Percentiles rank a stretch among this genome's conserved stretches.
phyloP scores from a whole-genome alignment of 2,888 invertebrate species.

The Melanophora roralis region DNA sequence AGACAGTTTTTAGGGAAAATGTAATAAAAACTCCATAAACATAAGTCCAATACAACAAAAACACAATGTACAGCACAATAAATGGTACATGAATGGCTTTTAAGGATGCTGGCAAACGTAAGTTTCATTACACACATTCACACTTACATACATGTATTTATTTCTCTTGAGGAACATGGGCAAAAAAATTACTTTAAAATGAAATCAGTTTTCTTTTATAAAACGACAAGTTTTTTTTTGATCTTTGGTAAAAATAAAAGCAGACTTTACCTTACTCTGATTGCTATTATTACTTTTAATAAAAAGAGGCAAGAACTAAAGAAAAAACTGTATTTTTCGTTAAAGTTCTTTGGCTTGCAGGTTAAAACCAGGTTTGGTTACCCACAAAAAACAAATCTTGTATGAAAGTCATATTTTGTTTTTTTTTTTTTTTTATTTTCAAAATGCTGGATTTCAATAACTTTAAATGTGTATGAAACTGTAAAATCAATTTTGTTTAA shows the following conservation, averaged over 20 bases:
- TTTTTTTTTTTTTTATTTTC: neutral
- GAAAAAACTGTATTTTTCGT: conserved; percentile 22
- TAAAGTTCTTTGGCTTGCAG: conserved; percentile 36
- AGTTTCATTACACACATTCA: neutral
- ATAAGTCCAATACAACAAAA: neutral
- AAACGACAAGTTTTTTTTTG: neutral
- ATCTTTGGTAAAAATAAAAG: conserved; percentile 15
- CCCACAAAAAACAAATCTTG: conserved; percentile 15
- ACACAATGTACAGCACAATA: neutral
- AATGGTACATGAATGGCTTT: conserved; percentile 19
- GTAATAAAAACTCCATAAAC: conserved; percentile 18
- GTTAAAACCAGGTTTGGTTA: conserved; percentile 10
- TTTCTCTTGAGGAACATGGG: neutral
- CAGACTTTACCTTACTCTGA: conserved; percentile 7
- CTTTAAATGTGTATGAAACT: neutral
- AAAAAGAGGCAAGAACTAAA: neutral
- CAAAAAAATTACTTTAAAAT: conserved; percentile 36
- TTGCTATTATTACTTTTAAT: conserved; percentile 28
- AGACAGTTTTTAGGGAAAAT: conserved; percentile 63
- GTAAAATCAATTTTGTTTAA: too few relatives aligned
- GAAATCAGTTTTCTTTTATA: conserved; percentile 13
- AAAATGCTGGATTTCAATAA: neutral
- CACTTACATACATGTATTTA: neutral
- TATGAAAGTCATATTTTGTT: conserved; percentile 30
- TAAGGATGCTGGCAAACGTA: conserved; percentile 8